phyloP scores from a whole-genome alignment of 1,140 invertebrate genomes.

The Glomeris maerens region DNA sequence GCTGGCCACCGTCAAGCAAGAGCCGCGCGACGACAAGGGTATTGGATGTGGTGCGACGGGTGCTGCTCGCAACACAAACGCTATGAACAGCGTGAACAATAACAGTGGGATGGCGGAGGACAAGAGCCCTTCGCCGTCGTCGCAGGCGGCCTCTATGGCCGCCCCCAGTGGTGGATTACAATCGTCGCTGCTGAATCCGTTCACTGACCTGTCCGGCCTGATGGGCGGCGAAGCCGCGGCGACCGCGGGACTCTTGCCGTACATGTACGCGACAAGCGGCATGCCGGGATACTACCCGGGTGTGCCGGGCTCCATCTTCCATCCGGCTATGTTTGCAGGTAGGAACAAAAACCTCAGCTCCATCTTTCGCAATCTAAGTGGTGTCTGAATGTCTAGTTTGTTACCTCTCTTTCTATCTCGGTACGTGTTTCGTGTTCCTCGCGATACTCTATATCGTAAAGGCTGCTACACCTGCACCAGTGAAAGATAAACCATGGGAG shows the following conservation, averaged over 20 bases:
- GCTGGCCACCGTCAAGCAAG: slow-evolving; percentile 2
- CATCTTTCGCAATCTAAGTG: background rate
- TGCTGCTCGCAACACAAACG: too few relatives aligned
- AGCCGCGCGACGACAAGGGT: slow-evolving; percentile 6
- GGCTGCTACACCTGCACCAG: too few relatives aligned
- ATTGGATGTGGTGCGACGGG: background rate
- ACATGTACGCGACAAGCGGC: slow-evolving; percentile 30
- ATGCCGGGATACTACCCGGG: slow-evolving; percentile 30
- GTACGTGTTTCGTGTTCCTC: background rate
- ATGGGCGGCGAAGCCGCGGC: slow-evolving; percentile 24
- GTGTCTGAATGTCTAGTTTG: background rate
- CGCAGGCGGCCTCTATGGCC: background rate
- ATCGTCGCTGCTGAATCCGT: slow-evolving; percentile 23
- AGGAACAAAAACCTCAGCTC: slow-evolving; percentile 19
- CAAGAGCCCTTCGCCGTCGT: slow-evolving; percentile 1
- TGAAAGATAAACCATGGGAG: too few relatives aligned
- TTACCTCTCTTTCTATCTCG: background rate
- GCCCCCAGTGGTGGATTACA: background rate
- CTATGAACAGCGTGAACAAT: background rate
- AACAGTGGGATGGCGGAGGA: slow-evolving; percentile 12
- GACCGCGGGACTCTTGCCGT: slow-evolving; percentile 30
- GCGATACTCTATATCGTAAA: too few relatives aligned
- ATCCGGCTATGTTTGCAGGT: slow-evolving; percentile 31
- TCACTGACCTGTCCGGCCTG: slow-evolving; percentile 27
- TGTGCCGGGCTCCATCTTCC: slow-evolving; percentile 28